phyloP scores from a whole-genome alignment of 2,888 invertebrate genomes.

The Drosophila mimica region DNA sequence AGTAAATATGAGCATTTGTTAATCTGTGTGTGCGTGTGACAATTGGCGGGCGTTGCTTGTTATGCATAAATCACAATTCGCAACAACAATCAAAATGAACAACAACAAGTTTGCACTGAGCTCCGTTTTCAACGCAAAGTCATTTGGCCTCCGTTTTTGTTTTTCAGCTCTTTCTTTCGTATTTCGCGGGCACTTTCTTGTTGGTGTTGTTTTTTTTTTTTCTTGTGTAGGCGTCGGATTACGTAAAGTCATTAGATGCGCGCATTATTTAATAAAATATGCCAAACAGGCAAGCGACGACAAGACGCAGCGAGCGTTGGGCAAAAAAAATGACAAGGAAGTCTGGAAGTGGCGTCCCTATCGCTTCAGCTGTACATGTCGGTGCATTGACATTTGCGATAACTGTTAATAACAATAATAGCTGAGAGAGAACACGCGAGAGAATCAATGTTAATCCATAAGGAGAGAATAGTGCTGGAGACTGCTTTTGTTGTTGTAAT shows the following conservation, averaged over 20 bases:
- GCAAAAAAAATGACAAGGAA: conserved; percentile 39
- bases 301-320: conserved; percentile 31
- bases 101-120: conserved; percentile 33
- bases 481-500: conserved; percentile 1
- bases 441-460: conserved; percentile 12
- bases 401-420: conserved; percentile 56
- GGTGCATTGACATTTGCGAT: conserved; percentile 67
- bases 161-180: conserved; percentile 36
- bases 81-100: conserved; percentile 34
- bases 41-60: conserved; percentile 41
- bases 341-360: conserved; percentile 28
- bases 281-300: conserved; percentile 55
- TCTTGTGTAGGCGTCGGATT: conserved; percentile 39
- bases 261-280: conserved; percentile 70
- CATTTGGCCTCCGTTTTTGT: conserved; percentile 41
- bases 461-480: conserved; percentile 5
- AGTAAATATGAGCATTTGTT: conserved; percentile 20
- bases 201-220: conserved; percentile 1
- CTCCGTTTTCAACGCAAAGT: conserved; percentile 41
- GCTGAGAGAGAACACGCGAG: background rate
- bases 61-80: conserved; percentile 55
- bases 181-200: conserved; percentile 41
- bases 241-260: conserved; percentile 70
- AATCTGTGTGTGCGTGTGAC: conserved; percentile 36
- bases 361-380: conserved; percentile 47